A percentile compares a stretch with the other conserved stretches of the same genome.
phyloP scores from a whole-genome alignment of 2,888 invertebrate species.

The Unio delphinus region DNA sequence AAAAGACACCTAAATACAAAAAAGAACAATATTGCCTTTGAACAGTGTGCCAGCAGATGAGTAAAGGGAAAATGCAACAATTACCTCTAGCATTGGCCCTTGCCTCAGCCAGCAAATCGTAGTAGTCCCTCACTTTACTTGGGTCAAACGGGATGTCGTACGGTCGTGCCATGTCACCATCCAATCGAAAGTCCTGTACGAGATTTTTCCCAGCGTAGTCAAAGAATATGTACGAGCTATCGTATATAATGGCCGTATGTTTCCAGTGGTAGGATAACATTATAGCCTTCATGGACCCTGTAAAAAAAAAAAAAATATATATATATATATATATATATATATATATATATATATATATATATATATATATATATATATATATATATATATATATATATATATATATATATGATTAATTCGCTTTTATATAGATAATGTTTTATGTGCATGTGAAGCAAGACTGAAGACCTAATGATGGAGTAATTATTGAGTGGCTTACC shows the following conservation, averaged over 20 bases:
- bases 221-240: slow-evolving; percentile 45
- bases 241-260: slow-evolving; percentile 43
- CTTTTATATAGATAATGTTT: too few species aligned
- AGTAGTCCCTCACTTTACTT: slow-evolving; percentile 29
- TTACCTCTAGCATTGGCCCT: slow-evolving; percentile 39
- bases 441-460: too few species aligned
- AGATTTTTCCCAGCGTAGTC: slow-evolving; percentile 44
- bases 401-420: too few species aligned
- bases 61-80: background rate
- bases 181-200: slow-evolving; percentile 34
- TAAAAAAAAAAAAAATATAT: background rate
- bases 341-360: too few species aligned
- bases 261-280: slow-evolving; percentile 35
- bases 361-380: too few species aligned
- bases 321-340: background rate
- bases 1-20: too few species aligned
- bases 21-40: too few species aligned
- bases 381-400: too few species aligned
- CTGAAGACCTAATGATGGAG: too few species aligned
- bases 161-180: slow-evolving; percentile 29
- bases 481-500: too few species aligned
- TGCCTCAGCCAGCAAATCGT: slow-evolving; percentile 32
- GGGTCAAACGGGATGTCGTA: slow-evolving; percentile 42
- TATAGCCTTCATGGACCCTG: slow-evolving; percentile 42
- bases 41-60: background rate